Percentiles rank a stretch among this genome's conserved stretches.
Conservation (phyloP, 2,797 vertebrate genomes). For the Buphagus erythrorhynchus region DNA sequence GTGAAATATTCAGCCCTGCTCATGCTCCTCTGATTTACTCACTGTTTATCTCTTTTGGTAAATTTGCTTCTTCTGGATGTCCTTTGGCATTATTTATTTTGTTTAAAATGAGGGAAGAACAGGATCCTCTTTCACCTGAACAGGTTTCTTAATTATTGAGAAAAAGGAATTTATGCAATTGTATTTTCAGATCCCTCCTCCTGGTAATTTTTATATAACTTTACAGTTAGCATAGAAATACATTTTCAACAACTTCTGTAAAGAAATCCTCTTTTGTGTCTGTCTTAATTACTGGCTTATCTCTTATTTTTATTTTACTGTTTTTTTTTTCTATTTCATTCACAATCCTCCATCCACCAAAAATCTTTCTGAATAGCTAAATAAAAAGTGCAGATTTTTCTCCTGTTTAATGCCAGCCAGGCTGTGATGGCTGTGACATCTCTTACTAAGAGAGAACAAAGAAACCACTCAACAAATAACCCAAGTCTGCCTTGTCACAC, state of each 20-base stretch:
- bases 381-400: constrained; percentile 58
- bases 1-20: not conserved
- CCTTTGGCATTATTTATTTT: not conserved
- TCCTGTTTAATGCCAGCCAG: constrained; percentile 55
- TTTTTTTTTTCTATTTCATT: not conserved
- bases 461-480: constrained; percentile 49
- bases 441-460: constrained; percentile 69
- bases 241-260: not conserved
- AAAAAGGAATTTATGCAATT: not conserved
- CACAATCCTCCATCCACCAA: not conserved
- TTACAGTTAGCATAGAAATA: not conserved
- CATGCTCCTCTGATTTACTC: not conserved
- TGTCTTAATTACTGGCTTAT: constrained; percentile 10
- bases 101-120: not conserved
- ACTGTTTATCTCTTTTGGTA: not conserved
- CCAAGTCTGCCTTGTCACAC: constrained; percentile 49
- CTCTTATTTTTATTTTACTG: constrained; percentile 12
- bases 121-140: not conserved
- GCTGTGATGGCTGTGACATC: constrained; percentile 53
- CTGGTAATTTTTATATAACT: not conserved
- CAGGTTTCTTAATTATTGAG: not conserved
- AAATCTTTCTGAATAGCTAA: constrained; percentile 41
- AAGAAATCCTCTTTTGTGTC: not conserved
- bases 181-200: not conserved
- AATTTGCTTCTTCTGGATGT: not conserved